These are phyloP conservation scores for Gopherus flavomarginatus DNA, from an alignment of 2,113 vertebrate genomes.

Conservation along the genomic window DNA sequence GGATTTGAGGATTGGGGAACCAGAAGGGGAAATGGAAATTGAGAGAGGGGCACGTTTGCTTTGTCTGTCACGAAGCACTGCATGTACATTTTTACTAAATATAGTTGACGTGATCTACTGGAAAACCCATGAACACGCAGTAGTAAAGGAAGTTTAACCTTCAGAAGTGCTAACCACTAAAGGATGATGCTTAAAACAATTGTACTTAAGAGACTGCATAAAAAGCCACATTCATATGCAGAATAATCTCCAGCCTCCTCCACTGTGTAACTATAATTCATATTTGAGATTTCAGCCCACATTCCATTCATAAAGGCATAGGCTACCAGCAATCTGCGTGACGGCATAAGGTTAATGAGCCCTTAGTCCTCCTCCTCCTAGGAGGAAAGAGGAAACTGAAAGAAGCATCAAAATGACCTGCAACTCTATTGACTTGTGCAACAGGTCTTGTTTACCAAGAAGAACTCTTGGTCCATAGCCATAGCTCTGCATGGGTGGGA, in stretches of 20 bases:
- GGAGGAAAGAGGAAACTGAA: background rate
- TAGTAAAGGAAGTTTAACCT: background rate
- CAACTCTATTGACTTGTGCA: accelerated
- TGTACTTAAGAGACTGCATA: background rate
- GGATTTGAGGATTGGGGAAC: background rate
- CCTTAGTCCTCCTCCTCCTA: accelerated
- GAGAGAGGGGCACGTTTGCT: background rate
- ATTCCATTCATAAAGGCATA: accelerated
- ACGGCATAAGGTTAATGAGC: accelerated
- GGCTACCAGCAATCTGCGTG: accelerated
- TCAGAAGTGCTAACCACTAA: background rate
- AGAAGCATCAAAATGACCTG: background rate
- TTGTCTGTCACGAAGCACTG: background rate
- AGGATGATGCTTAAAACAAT: background rate
- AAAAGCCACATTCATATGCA: background rate
- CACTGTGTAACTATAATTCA: accelerated
- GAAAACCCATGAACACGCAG: accelerated
- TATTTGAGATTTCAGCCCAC: background rate
- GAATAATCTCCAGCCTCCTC: background rate
- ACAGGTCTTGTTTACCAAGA: accelerated
- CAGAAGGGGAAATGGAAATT: background rate
- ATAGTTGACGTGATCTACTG: accelerated
- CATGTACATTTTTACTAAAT: accelerated
- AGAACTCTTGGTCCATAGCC: background rate
- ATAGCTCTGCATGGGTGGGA: background rate